Percentiles rank a stretch among this genome's conserved stretches.
phyloP scores from a whole-genome alignment of 2,113 vertebrate species.

The Promerops cafer region DNA sequence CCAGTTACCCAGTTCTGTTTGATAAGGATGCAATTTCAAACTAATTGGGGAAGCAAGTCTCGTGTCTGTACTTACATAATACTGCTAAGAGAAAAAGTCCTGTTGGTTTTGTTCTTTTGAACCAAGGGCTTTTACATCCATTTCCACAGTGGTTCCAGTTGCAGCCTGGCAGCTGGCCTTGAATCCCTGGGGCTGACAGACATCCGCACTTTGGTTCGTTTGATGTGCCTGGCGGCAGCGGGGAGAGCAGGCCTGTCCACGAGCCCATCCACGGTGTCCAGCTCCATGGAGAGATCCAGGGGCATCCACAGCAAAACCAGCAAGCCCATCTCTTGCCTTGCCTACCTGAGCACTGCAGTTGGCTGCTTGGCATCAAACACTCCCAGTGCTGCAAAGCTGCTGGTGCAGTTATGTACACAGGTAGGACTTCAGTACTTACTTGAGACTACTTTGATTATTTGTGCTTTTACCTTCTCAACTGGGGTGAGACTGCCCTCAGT shows the following conservation, averaged over 20 bases:
- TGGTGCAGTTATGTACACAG: constrained; percentile 96
- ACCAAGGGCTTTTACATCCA: neutral
- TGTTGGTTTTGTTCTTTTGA: neutral
- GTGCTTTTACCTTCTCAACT: neutral
- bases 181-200: constrained; percentile 94
- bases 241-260: constrained; percentile 94
- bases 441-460: neutral
- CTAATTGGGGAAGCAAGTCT: neutral
- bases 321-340: constrained; percentile 95
- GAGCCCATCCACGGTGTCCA: constrained; percentile 64
- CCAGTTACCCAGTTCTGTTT: neutral
- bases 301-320: constrained; percentile 82
- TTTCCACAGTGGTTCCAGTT: constrained; percentile 88
- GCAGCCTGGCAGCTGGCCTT: constrained; percentile 96
- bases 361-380: constrained; percentile 95
- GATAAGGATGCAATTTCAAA: neutral
- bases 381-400: constrained; percentile 89
- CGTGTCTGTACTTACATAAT: neutral
- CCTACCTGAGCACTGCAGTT: constrained; percentile 95
- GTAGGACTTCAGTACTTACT: constrained; percentile 50
- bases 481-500: neutral
- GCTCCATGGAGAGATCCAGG: constrained; percentile 78
- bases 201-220: constrained; percentile 90
- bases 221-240: constrained; percentile 96
- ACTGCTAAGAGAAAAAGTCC: neutral